Evolutionary conservation across 2,888 invertebrate species (phyloP).

Genomic region (Drosophila tripunctata): DNA sequence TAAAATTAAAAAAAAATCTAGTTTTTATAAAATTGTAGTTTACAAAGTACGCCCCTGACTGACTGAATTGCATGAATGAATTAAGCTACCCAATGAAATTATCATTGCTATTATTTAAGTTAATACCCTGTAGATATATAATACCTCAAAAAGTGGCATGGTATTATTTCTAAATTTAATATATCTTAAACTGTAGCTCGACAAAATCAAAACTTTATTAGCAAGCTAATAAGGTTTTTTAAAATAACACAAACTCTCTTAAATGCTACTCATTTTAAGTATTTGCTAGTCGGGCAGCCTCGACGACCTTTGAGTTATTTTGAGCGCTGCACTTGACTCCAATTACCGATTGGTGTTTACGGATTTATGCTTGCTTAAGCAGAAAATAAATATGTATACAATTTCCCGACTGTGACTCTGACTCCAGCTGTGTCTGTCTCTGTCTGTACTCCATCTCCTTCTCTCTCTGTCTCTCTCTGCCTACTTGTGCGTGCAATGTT

Average conservation of each 20-base stretch:
- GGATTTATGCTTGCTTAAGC: conserved; percentile 80
- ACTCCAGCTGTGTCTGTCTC: conserved; percentile 8
- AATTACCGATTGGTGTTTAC: conserved; percentile 73
- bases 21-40: background rate
- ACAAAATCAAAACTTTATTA: too few relatives aligned
- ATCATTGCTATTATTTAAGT: background rate
- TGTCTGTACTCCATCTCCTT: background rate
- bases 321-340: conserved; percentile 69
- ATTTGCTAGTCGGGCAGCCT: conserved; percentile 1
- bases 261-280: too few relatives aligned
- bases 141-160: background rate
- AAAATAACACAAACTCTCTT: too few relatives aligned
- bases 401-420: conserved; percentile 5
- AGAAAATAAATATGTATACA: conserved; percentile 59
- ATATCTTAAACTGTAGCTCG: too few relatives aligned
- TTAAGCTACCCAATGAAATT: conserved; percentile 25
- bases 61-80: conserved; percentile 28
- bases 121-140: conserved; percentile 16
- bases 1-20: background rate
- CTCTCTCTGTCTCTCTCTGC: conserved; percentile 3
- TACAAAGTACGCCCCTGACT: conserved; percentile 3
- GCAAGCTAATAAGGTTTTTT: too few relatives aligned
- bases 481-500: conserved; percentile 39
- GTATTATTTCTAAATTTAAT: background rate
- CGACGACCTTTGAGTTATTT: conserved; percentile 8